Conservation (phyloP, 2,113 vertebrate species). For the Cisticola juncidis region DNA sequence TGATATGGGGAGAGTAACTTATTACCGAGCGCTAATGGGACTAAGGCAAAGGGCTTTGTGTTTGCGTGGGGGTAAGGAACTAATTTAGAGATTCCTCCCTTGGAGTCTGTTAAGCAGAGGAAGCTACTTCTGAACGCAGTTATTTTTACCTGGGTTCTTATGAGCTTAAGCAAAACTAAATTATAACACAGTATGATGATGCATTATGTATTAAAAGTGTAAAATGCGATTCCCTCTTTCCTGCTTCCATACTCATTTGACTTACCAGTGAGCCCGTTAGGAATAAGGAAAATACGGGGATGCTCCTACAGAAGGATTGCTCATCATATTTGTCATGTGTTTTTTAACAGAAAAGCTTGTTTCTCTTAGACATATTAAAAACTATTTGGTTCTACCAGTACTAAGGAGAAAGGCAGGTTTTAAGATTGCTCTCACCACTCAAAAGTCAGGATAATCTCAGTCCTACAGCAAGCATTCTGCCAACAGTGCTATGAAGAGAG, state of each 20-base stretch:
- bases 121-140: constrained; percentile 17
- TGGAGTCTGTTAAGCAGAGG: constrained; percentile 40
- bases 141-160: constrained; percentile 68
- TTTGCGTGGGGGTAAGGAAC: neutral
- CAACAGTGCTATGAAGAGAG: neutral
- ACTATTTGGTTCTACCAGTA: neutral
- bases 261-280: neutral
- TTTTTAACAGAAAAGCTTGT: neutral
- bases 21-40: constrained; percentile 61
- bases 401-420: neutral
- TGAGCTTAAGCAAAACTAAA: constrained; percentile 71
- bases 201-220: neutral
- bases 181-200: constrained; percentile 43
- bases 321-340: neutral
- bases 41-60: constrained; percentile 19
- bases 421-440: neutral
- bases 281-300: neutral
- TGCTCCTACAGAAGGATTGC: neutral
- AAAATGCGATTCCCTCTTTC: neutral
- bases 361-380: neutral
- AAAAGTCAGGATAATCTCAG: neutral
- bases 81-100: constrained; percentile 57
- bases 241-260: neutral
- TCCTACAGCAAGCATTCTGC: neutral
- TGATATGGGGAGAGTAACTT: constrained; percentile 70